Conservation (phyloP, 2,888 invertebrate species). For the Volucella inflata region DNA sequence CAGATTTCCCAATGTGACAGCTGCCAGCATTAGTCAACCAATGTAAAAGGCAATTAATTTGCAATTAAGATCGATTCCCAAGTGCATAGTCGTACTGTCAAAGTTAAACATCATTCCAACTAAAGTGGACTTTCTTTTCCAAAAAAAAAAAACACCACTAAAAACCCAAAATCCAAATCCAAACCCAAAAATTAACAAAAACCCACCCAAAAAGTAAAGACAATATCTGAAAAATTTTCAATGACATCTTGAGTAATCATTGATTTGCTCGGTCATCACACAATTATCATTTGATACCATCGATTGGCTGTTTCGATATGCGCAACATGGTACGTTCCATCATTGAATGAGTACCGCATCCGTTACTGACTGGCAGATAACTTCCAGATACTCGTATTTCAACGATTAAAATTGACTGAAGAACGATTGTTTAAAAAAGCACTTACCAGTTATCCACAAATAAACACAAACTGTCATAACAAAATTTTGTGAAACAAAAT, state of each 20-base stretch:
- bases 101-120: background rate
- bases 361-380: constrained; percentile 7
- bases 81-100: background rate
- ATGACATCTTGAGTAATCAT: constrained; percentile 41
- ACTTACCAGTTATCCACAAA: constrained; percentile 5
- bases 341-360: background rate
- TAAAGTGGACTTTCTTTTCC: constrained; percentile 33
- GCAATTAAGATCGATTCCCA: constrained; percentile 53
- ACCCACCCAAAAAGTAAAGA: background rate
- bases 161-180: too few relatives aligned
- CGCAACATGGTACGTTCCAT: background rate
- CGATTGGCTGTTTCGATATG: background rate
- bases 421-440: constrained; percentile 43
- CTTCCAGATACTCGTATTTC: background rate
- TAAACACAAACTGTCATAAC: constrained; percentile 66
- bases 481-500: constrained; percentile 39
- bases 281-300: constrained; percentile 23
- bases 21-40: constrained; percentile 58
- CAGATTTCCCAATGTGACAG: constrained; percentile 63
- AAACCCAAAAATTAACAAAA: background rate
- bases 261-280: background rate
- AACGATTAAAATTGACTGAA: background rate
- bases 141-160: too few relatives aligned
- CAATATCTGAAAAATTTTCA: constrained; percentile 5
- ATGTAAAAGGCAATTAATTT: constrained; percentile 66